Percentiles rank a stretch among this genome's conserved stretches.
These are phyloP conservation scores for Coenobita brevimanus DNA, from an alignment of 1,140 invertebrate genomes.

Conservation along the genomic window DNA sequence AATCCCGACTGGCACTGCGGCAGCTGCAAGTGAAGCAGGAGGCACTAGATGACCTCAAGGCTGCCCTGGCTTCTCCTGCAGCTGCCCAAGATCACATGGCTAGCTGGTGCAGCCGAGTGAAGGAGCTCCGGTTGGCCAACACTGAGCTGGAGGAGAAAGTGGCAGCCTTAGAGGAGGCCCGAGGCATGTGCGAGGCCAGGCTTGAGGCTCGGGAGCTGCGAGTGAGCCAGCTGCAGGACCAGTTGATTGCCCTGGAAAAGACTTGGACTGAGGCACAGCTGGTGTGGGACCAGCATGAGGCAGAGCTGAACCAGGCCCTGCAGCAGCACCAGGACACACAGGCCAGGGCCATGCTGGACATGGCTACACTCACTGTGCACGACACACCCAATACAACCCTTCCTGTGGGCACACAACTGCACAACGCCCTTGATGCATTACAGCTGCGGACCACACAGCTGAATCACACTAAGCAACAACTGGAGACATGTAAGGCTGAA, in stretches of 20 bases:
- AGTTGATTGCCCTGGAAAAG: conserved; percentile 51
- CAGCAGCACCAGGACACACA: conserved; percentile 37
- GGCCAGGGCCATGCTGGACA: conserved; percentile 20
- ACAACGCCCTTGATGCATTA: conserved; percentile 26
- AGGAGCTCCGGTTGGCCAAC: no score
- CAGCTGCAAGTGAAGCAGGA: conserved; percentile 56
- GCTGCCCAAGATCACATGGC: conserved; percentile 3
- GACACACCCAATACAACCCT: conserved; percentile 16
- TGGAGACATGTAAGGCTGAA: conserved; percentile 39
- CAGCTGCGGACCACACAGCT: conserved; percentile 10
- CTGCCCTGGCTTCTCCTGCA: conserved; percentile 16
- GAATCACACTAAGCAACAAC: conserved; percentile 18
- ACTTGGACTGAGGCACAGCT: conserved; percentile 49
- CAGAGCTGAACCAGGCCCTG: conserved; percentile 27
- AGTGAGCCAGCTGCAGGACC: conserved; percentile 31
- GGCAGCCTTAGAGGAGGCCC: conserved; percentile 27
- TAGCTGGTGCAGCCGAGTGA: conserved; percentile 15
- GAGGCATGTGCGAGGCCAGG: neutral
- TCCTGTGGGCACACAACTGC: conserved; percentile 29
- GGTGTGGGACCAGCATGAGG: conserved; percentile 45
- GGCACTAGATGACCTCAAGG: conserved; percentile 54
- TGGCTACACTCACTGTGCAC: conserved; percentile 6
- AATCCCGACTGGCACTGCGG: conserved; percentile 39
- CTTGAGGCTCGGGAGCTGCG: conserved; percentile 44
- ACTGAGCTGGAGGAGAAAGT: conserved; percentile 55